These are phyloP conservation scores for Lasioglossum calceatum DNA, from an alignment of 2,888 invertebrate genomes.

Conservation along the genomic window DNA sequence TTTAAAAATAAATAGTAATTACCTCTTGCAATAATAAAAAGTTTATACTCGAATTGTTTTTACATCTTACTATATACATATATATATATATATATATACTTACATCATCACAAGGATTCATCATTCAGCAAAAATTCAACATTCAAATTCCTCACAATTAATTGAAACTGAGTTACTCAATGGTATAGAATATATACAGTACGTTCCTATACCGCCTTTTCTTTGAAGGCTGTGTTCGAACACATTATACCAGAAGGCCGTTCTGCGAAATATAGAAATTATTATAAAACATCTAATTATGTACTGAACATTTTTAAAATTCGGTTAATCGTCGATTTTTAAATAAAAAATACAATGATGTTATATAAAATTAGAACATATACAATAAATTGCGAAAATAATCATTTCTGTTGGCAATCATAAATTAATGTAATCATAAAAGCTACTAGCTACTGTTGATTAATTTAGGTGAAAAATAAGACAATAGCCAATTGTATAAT, in stretches of 20 bases:
- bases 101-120: background rate
- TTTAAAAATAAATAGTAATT: background rate
- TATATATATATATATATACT: background rate
- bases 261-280: too few species aligned
- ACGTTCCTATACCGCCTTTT: background rate
- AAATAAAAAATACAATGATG: background rate
- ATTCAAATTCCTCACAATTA: background rate
- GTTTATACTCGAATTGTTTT: background rate
- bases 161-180: background rate
- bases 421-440: too few species aligned
- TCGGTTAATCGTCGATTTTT: background rate
- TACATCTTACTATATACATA: background rate
- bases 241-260: too few species aligned
- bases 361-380: too few species aligned
- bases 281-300: too few species aligned
- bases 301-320: too few species aligned
- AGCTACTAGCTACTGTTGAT: too few species aligned
- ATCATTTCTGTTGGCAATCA: background rate
- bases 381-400: too few species aligned
- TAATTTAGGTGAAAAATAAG: too few species aligned
- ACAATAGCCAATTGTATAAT: background rate
- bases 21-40: background rate
- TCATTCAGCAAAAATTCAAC: background rate
- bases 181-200: background rate
- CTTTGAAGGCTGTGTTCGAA: too few species aligned